A percentile compares a stretch with the other conserved stretches of the same genome.
Conservation (phyloP, 2,888 invertebrate species). For the Hesperia comma region DNA sequence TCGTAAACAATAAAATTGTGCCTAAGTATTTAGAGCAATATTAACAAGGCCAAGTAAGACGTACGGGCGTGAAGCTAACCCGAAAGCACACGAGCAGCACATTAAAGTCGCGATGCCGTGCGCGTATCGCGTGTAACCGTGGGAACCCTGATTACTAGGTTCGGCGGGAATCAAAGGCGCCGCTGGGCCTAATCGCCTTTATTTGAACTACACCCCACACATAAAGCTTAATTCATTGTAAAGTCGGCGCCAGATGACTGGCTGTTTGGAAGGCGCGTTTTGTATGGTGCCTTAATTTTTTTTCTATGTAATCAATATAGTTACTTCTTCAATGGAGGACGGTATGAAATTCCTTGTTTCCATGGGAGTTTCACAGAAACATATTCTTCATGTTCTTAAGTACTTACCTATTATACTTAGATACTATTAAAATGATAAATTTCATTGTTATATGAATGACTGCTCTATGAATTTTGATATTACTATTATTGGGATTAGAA, state of each 20-base stretch:
- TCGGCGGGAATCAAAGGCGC: slow-evolving; percentile 59
- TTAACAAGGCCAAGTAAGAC: neutral
- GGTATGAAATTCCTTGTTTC: no score
- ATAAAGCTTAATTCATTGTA: slow-evolving; percentile 47
- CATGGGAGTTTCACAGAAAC: no score
- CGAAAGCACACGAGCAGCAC: neutral
- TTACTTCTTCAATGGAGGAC: no score
- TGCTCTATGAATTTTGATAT: no score
- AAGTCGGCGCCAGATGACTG: slow-evolving; percentile 39
- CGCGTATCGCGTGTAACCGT: slow-evolving; percentile 40
- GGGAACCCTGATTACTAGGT: slow-evolving; percentile 55
- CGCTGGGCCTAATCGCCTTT: slow-evolving; percentile 61
- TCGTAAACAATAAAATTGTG: no score
- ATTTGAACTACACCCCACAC: slow-evolving; percentile 59
- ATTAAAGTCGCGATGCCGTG: slow-evolving; percentile 28
- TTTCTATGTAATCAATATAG: no score
- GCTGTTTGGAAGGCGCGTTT: slow-evolving; percentile 26
- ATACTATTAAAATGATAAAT: no score
- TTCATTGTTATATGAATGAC: no score
- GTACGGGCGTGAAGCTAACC: slow-evolving; percentile 13
- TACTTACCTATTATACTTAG: no score
- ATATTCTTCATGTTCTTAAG: no score
- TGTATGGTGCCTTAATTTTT: neutral
- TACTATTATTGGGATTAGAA: no score
- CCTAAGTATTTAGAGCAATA: no score